Percentiles rank a stretch among this genome's conserved stretches.
Evolutionary conservation across 2,888 invertebrate species (phyloP).

Genomic region (Amphipoea lucens): DNA sequence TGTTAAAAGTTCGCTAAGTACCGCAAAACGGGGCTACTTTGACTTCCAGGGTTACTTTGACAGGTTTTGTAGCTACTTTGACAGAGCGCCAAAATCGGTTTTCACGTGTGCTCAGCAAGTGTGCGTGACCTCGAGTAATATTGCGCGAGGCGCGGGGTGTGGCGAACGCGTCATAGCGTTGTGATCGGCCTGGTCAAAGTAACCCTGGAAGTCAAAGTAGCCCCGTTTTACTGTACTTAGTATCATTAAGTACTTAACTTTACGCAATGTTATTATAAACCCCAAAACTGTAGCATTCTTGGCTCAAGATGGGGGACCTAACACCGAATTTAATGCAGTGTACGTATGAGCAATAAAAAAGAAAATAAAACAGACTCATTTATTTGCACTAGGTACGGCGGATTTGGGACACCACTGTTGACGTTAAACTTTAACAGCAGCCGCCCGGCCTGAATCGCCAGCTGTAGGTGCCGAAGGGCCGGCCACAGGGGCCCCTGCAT

Average conservation of each 20-base stretch:
- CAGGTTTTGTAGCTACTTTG: too few species aligned
- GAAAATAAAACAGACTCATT: slow-evolving; percentile 26
- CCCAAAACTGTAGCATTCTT: background rate
- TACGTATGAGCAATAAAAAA: background rate
- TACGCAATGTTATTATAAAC: background rate
- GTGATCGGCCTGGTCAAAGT: too few species aligned
- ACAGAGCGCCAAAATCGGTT: too few species aligned
- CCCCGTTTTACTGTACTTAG: too few species aligned
- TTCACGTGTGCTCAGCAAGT: too few species aligned
- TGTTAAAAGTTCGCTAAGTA: too few species aligned
- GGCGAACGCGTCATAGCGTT: too few species aligned
- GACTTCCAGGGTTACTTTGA: too few species aligned
- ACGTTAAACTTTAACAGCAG: slow-evolving; percentile 62
- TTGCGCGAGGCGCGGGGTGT: too few species aligned
- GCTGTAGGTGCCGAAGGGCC: slow-evolving; percentile 83
- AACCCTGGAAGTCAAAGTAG: too few species aligned
- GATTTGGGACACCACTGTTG: slow-evolving; percentile 1
- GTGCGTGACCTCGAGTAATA: too few species aligned
- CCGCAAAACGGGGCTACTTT: too few species aligned
- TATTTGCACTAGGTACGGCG: slow-evolving; percentile 37
- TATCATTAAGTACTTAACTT: background rate
- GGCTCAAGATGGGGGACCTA: background rate
- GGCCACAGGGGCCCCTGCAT: slow-evolving; percentile 75
- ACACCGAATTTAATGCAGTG: background rate
- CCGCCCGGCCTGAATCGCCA: slow-evolving; percentile 75